phyloP scores from a whole-genome alignment of 2,888 invertebrate genomes.

The Sepiola atlantica region DNA sequence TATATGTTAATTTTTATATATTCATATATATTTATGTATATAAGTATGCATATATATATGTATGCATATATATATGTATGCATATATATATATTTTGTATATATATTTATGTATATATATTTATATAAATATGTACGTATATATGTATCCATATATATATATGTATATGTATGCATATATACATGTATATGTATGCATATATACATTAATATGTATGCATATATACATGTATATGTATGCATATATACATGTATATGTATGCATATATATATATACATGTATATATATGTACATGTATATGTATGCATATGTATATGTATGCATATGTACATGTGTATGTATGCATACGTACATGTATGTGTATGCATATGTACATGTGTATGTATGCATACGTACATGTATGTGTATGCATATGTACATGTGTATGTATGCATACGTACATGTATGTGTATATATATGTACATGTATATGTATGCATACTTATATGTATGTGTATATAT shows the following conservation, averaged over 20 bases:
- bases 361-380: neutral
- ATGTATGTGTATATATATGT: neutral
- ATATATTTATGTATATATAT: too few species aligned
- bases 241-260: neutral
- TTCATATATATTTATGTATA: too few species aligned
- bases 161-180: neutral
- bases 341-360: neutral
- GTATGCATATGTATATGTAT: neutral
- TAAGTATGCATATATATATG: too few species aligned
- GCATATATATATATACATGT: neutral
- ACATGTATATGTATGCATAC: neutral
- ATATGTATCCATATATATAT: constrained; percentile 32
- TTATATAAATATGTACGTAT: too few species aligned
- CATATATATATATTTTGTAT: too few species aligned
- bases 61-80: too few species aligned
- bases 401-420: neutral
- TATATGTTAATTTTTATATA: too few species aligned
- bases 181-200: neutral
- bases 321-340: neutral
- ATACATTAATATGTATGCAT: neutral
- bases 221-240: neutral
- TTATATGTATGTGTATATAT: neutral
- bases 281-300: neutral
- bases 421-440: neutral
- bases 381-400: neutral